Conservation (phyloP, 2,888 invertebrate genomes). For the Agrilus cyanescens region DNA sequence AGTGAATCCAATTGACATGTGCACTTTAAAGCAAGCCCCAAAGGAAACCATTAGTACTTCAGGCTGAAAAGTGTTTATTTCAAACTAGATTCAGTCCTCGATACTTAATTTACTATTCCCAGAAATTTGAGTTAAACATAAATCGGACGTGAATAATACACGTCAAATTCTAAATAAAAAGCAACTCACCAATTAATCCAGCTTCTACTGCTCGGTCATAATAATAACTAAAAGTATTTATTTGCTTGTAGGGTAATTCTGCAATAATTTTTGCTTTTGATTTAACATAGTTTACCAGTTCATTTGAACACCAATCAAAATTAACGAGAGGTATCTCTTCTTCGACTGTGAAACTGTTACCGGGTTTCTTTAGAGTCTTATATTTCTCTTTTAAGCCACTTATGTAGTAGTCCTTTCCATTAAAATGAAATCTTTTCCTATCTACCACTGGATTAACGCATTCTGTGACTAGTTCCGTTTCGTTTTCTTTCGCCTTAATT, state of each 20-base stretch:
- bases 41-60: too few species aligned
- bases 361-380: slow-evolving; percentile 25
- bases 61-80: too few species aligned
- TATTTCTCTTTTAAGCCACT: slow-evolving; percentile 36
- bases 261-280: slow-evolving; percentile 31
- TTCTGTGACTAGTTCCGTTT: slow-evolving; percentile 45
- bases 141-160: too few species aligned
- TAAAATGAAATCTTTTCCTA: slow-evolving; percentile 60
- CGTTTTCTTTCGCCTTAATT: slow-evolving; percentile 38
- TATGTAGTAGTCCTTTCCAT: slow-evolving; percentile 59
- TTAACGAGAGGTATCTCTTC: slow-evolving; percentile 51
- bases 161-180: slow-evolving; percentile 3
- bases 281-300: slow-evolving; percentile 45
- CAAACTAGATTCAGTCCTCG: too few species aligned
- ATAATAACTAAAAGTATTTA: slow-evolving; percentile 89
- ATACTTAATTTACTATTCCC: too few species aligned
- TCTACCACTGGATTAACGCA: slow-evolving; percentile 74
- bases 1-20: too few species aligned
- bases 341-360: slow-evolving; percentile 43
- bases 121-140: too few species aligned
- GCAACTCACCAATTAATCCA: slow-evolving; percentile 53
- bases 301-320: slow-evolving; percentile 45
- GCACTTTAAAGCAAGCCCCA: too few species aligned
- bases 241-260: slow-evolving; percentile 35
- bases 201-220: slow-evolving; percentile 85